Evolutionary conservation across 2,113 vertebrate species (phyloP), one percentile per base, ranked within the genome.

Genomic region (Pionites leucogaster): DNA sequence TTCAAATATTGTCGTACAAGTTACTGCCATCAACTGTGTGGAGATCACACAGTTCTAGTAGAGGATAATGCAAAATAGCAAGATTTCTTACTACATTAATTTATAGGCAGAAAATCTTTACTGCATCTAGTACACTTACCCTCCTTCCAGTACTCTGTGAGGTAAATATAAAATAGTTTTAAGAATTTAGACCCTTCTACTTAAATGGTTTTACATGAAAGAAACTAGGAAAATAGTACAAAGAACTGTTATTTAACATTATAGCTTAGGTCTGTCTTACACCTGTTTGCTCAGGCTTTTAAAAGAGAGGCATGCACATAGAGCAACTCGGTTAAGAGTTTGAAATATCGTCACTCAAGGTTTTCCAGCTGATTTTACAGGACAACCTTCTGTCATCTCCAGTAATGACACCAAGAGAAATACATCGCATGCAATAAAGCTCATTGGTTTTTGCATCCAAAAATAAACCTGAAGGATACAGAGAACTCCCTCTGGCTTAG

Each of bases 321-420:
- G 70, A 63, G 69, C 37, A 79, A 82, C 42, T 89, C 41, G 11
- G 47, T 57, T 82, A 65, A 85, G 95, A 92, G 41, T 84, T 44
- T 69, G 89, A 95, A 90, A 82, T 65, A 68, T 24, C 1, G 0
- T 77, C 94, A 53, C 44, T 85, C 44, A 52, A 49, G 70, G 27
- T 87, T 79, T 95, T 93, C 83, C 69, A 76, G 60, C 52, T 89
- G 72, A 78, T 90, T 85, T 92, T 78, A 69, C 41, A 35, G 53
- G 41, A 76, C 44, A 87, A 41, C 53, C 57, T 82, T 52, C 57
- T 89, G 70, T 87, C 84, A 57, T 82, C 44, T 87, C 24, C n/a
- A 65, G 47, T 78, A 72, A 91, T 49, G 62, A 63, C 78, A 87
- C 25, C 42, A n/a, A 77, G 62, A 92, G 35, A 92, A 91, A 91